Conservation (phyloP, 2,797 vertebrate genomes). For the Sandelia bainsii region DNA sequence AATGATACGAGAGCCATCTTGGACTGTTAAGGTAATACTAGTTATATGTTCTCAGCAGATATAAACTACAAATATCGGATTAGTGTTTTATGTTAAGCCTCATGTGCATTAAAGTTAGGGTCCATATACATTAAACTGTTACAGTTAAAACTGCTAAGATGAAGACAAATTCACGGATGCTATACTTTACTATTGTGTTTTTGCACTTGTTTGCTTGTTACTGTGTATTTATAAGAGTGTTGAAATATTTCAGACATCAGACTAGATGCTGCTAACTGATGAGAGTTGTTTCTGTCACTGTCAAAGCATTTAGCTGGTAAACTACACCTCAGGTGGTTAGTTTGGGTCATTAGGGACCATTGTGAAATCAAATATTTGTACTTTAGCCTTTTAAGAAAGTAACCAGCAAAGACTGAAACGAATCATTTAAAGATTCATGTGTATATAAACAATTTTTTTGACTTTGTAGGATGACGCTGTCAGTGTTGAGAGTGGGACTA, state of each 20-base stretch:
- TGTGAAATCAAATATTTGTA: neutral
- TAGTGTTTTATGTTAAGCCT: neutral
- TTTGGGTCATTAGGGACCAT: too few species aligned
- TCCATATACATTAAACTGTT: too few species aligned
- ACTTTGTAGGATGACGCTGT: conserved; percentile 92
- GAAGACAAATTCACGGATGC: too few species aligned
- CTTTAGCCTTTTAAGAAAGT: too few species aligned
- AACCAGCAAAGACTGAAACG: too few species aligned
- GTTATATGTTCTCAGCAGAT: neutral
- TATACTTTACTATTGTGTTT: too few species aligned
- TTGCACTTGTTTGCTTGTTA: neutral
- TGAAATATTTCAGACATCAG: too few species aligned
- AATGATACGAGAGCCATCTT: neutral
- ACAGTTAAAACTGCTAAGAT: too few species aligned
- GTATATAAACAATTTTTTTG: neutral
- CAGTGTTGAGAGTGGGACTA: conserved; percentile 96
- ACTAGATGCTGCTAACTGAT: neutral
- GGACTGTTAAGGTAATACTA: accelerated
- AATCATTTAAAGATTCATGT: too few species aligned
- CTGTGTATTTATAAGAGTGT: too few species aligned
- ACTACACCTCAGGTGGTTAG: neutral
- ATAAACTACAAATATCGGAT: neutral
- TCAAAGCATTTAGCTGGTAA: neutral
- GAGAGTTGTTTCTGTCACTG: neutral
- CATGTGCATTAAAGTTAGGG: neutral